Conservation (phyloP, 2,113 vertebrate genomes). For the Limnothrissa miodon region DNA sequence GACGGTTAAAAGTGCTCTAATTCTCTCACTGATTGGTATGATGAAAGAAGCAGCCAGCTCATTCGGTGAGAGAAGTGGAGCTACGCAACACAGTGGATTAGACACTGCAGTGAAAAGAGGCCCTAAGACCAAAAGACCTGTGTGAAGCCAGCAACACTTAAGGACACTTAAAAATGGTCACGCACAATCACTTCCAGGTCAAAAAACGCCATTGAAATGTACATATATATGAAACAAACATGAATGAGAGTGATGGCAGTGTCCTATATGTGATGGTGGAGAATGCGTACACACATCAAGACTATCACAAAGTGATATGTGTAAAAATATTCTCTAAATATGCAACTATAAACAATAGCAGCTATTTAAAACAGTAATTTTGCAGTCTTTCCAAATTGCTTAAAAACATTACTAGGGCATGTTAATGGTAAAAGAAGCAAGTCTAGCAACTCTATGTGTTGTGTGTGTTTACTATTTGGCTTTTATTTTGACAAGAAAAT, state of each 20-base stretch:
- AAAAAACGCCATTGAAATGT: slow-evolving; percentile 23
- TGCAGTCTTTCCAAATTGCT: not conserved
- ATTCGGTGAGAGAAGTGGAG: not conserved
- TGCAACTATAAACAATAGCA: not conserved
- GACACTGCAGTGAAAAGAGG: slow-evolving; percentile 14
- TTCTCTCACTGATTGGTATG: not conserved
- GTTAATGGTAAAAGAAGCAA: not conserved
- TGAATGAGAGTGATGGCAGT: not conserved
- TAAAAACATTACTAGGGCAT: not conserved
- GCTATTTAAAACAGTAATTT: not conserved
- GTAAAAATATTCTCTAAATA: not conserved
- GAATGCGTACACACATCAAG: not conserved
- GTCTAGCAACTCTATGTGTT: not conserved
- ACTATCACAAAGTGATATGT: not conserved
- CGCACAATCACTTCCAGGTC: slow-evolving; percentile 7
- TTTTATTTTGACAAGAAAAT: slow-evolving; percentile 36
- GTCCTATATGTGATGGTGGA: not conserved
- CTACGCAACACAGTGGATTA: slow-evolving; percentile 13
- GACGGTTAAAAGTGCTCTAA: not conserved
- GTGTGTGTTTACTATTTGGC: not conserved
- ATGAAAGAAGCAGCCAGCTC: not conserved
- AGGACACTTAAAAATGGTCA: not conserved
- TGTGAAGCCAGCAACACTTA: slow-evolving; percentile 40
- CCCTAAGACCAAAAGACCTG: slow-evolving; percentile 41
- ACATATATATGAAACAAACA: not conserved